A percentile compares a stretch with the other conserved stretches of the same genome.
Evolutionary conservation across 1,140 invertebrate species (phyloP).

Genomic region (Listronotus oregonensis): DNA sequence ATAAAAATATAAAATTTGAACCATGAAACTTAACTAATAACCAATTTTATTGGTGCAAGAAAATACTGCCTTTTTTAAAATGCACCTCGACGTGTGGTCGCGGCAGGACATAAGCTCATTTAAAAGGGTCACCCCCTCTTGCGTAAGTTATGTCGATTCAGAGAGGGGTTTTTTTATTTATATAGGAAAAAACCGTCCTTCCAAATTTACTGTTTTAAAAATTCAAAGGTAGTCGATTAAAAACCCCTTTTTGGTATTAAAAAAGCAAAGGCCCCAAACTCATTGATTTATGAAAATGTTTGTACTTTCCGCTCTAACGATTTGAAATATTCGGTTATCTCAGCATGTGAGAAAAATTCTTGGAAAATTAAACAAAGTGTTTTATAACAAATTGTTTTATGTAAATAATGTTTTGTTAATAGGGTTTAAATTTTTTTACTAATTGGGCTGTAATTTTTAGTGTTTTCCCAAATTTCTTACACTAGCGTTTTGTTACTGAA

Average conservation of each 20-base stretch:
- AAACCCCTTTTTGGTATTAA: too few relatives aligned
- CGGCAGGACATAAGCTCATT: constrained; percentile 31
- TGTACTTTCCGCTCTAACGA: background rate
- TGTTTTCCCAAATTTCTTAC: too few relatives aligned
- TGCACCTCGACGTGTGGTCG: constrained; percentile 18
- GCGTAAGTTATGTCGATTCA: constrained; percentile 32
- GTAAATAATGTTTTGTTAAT: too few relatives aligned
- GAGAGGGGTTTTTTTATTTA: constrained; percentile 23
- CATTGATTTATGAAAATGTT: constrained; percentile 22
- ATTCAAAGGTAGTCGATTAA: constrained; percentile 28
- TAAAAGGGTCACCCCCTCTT: constrained; percentile 30
- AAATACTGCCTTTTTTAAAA: background rate
- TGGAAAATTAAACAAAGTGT: too few relatives aligned
- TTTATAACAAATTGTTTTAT: too few relatives aligned
- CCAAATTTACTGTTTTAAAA: constrained; percentile 28
- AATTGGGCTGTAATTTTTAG: too few relatives aligned
- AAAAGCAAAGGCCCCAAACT: too few relatives aligned
- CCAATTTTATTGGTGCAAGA: constrained; percentile 4
- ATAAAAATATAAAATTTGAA: too few relatives aligned
- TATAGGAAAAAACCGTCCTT: constrained; percentile 20
- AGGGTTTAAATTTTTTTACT: too few relatives aligned
- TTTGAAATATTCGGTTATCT: background rate
- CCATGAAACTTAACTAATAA: too few relatives aligned
- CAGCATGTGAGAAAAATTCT: too few relatives aligned
- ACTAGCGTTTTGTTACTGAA: too few relatives aligned